phyloP scores from a whole-genome alignment of 1,140 invertebrate genomes.

The Orchesella cincta region DNA sequence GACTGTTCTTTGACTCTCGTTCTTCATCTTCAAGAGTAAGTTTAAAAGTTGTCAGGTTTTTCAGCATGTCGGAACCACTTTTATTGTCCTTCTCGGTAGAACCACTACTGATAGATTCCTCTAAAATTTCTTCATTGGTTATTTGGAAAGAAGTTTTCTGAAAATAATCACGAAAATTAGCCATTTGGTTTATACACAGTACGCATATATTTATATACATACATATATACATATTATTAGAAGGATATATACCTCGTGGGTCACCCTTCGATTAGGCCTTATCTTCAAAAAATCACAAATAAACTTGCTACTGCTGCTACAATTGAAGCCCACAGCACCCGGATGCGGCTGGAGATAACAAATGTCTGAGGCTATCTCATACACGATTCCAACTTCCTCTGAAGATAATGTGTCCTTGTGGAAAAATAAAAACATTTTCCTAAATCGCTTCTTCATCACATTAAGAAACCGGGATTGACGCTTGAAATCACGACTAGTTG shows the following conservation, averaged over 20 bases:
- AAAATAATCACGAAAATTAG: background rate
- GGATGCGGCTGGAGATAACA: background rate
- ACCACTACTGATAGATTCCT: background rate
- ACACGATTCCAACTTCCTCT: slow-evolving; percentile 21
- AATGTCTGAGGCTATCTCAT: slow-evolving; percentile 33
- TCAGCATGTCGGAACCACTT: slow-evolving; percentile 27
- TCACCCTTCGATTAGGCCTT: slow-evolving; percentile 35
- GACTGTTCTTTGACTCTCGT: slow-evolving; percentile 42
- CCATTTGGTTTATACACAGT: background rate
- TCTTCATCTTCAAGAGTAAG: slow-evolving; percentile 48
- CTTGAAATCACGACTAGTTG: background rate
- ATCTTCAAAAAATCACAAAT: slow-evolving; percentile 43
- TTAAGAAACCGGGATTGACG: slow-evolving; percentile 22
- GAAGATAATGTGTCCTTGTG: slow-evolving; percentile 26
- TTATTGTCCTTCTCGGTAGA: background rate
- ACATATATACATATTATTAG: too few species aligned
- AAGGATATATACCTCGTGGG: slow-evolving; percentile 40
- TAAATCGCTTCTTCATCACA: background rate
- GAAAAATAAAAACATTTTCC: slow-evolving; percentile 36
- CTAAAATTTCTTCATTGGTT: background rate
- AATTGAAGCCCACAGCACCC: background rate
- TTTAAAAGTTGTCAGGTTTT: slow-evolving; percentile 48
- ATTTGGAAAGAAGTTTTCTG: slow-evolving; percentile 12
- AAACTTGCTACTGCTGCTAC: slow-evolving; percentile 19
- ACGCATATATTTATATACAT: too few species aligned